Percentiles rank a stretch among this genome's conserved stretches.
Conservation (phyloP, 1,140 invertebrate genomes). For the Saccostrea cuccullata region DNA sequence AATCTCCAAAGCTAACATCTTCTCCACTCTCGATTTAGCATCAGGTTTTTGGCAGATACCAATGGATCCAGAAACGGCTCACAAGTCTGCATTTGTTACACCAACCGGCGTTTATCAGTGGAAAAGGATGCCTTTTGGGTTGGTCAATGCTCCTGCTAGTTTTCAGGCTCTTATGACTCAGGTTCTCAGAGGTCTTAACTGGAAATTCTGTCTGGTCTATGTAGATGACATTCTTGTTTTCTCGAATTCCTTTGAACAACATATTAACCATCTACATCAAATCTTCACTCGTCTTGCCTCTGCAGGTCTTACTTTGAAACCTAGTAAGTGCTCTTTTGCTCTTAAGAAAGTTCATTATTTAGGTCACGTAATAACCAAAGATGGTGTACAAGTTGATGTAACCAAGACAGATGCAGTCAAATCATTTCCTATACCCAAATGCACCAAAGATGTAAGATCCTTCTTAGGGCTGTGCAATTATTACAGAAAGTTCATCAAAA, state of each 20-base stretch:
- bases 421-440: constrained; percentile 58
- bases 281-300: constrained; percentile 44
- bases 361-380: constrained; percentile 56
- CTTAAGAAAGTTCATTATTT: constrained; percentile 52
- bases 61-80: constrained; percentile 48
- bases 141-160: constrained; percentile 48
- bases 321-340: constrained; percentile 53
- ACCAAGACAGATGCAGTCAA: neutral
- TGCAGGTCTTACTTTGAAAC: constrained; percentile 45
- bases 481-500: constrained; percentile 75
- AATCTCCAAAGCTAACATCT: too few species aligned
- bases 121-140: constrained; percentile 59
- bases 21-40: constrained; percentile 54
- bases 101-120: constrained; percentile 45
- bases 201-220: constrained; percentile 57
- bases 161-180: constrained; percentile 63
- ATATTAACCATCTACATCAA: constrained; percentile 70
- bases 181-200: constrained; percentile 58
- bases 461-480: constrained; percentile 72
- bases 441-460: constrained; percentile 56
- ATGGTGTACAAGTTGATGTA: constrained; percentile 53
- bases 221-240: constrained; percentile 61
- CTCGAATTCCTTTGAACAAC: constrained; percentile 74
- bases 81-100: constrained; percentile 51
- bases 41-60: constrained; percentile 58